Evolutionary conservation across 2,113 vertebrate genomes (phyloP).

Genomic region (Prietella phreatophila): DNA sequence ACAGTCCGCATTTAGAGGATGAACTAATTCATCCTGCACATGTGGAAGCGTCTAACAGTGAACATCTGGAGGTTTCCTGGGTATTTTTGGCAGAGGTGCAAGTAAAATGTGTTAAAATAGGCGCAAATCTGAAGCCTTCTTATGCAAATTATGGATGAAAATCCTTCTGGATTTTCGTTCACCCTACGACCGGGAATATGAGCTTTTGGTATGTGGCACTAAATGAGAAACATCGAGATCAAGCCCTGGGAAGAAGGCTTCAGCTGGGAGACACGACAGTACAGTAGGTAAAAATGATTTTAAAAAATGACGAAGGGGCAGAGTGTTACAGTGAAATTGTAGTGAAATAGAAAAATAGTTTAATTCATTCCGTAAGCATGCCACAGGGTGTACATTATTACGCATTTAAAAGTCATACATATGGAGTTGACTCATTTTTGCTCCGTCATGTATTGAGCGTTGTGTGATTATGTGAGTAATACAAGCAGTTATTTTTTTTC

Average conservation of each 20-base stretch:
- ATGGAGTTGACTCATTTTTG: neutral
- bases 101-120: constrained; percentile 62
- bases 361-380: neutral
- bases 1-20: neutral
- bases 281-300: neutral
- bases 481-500: constrained; percentile 59
- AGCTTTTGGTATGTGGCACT: constrained; percentile 21
- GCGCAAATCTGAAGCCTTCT: constrained; percentile 67
- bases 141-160: constrained; percentile 69
- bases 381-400: neutral
- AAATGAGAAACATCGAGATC: constrained; percentile 9
- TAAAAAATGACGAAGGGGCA: neutral
- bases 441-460: neutral
- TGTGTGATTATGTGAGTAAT: constrained; percentile 4
- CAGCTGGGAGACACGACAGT: neutral
- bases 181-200: constrained; percentile 44
- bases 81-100: constrained; percentile 59
- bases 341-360: neutral
- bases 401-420: neutral
- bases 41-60: constrained; percentile 70
- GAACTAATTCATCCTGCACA: constrained; percentile 57
- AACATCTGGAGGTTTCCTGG: constrained; percentile 73
- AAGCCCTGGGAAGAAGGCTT: neutral
- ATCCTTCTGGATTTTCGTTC: constrained; percentile 61
- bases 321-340: no score